Evolutionary conservation across 2,888 invertebrate genomes (phyloP).

Genomic region (Drepanosiphum platanoidis): DNA sequence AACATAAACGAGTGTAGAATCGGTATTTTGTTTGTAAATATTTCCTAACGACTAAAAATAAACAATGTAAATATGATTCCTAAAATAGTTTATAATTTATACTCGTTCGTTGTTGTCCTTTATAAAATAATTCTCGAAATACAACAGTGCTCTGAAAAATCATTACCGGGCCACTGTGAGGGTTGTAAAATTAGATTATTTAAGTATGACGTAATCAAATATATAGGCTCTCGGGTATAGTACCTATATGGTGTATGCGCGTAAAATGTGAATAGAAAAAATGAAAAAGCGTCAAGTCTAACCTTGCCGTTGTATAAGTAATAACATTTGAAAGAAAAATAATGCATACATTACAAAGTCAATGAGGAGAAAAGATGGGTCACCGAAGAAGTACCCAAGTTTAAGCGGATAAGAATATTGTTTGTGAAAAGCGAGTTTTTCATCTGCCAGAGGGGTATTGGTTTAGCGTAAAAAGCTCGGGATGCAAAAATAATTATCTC

Average conservation of each 20-base stretch:
- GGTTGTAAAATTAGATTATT: neutral
- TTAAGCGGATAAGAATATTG: conserved; percentile 31
- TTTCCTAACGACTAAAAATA: too few relatives aligned
- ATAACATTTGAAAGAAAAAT: neutral
- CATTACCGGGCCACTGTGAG: neutral
- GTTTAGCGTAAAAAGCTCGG: conserved; percentile 35
- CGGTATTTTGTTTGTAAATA: too few relatives aligned
- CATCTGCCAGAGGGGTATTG: conserved; percentile 31
- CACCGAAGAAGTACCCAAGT: conserved; percentile 10
- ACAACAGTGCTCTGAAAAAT: neutral
- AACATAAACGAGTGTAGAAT: too few relatives aligned
- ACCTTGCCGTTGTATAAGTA: neutral
- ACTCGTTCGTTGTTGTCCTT: too few relatives aligned
- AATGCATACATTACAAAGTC: conserved; percentile 4
- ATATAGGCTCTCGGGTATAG: neutral
- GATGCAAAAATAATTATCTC: conserved; percentile 39
- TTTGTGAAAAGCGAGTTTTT: conserved; percentile 30
- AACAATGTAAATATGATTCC: too few relatives aligned
- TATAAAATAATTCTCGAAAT: too few relatives aligned
- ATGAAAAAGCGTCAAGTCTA: conserved; percentile 5
- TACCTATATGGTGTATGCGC: neutral
- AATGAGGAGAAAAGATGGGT: conserved; percentile 6
- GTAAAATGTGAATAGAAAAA: neutral
- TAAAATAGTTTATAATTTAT: too few relatives aligned
- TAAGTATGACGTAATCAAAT: neutral